Evolutionary conservation across 2,113 vertebrate species (phyloP), one percentile per base, ranked within the genome.

Genomic region (Rhinopomastus cyanomelas): DNA sequence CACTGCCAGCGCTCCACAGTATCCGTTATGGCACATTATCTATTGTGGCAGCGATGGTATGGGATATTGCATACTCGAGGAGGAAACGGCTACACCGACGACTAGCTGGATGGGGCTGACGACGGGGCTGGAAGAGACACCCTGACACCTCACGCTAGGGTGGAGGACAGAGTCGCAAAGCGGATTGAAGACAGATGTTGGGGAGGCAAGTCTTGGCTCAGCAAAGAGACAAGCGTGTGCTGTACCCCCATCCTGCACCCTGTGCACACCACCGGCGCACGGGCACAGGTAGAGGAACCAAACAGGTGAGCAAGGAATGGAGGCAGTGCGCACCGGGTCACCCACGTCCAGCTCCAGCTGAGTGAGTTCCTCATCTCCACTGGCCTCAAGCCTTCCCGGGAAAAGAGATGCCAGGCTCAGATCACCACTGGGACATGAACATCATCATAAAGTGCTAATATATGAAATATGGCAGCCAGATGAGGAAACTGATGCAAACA

Each of bases 31-130:
- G 96, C 95, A 96, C 94, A 2, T 96, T 79, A 85, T 67, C 89
- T 88, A 89, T 64, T 91, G 94, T 94, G 95, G 95, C 96, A 96
- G 96, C 95, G 92, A 94, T 94, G 96, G 95, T 87, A 86, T 91
- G 95, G 92, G 59, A 88, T 96, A 94, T 96, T 97, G 96, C 97
- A 97, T 97, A 97, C 87, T n/a, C 29, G 30, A 93, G 90, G 93
- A 95, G 92, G 93, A 84, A 88, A 96, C 94, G 93, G 92, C 94
- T 92, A 96, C 93, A 36, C 62, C 5, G 0, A 96, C 90, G 60
- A 18, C 60, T 11, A 94, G 95, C 93, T 90, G 88, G 68, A 91
- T 49, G 78, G 69, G 65, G 53, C 75, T 3, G 20, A 69, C 56
- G 81, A 69, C 5, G 2, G 30, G 77, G 61, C 84, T 84, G 79